These are phyloP conservation scores for Eremophila alpestris DNA, from an alignment of 2,797 vertebrate genomes.

Conservation along the genomic window DNA sequence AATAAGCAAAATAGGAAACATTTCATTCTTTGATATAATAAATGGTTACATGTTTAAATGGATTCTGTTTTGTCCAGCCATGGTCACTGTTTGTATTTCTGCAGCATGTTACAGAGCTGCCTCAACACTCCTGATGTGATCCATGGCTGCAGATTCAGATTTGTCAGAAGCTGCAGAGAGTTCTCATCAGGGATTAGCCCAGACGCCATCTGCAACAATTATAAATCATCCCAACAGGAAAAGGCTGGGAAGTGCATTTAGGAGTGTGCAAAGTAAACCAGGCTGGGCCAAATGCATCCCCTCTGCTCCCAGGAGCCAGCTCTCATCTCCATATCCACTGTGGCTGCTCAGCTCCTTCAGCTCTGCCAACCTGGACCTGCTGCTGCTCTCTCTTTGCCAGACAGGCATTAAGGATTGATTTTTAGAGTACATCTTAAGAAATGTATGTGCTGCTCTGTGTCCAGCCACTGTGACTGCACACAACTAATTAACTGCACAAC, in stretches of 20 bases:
- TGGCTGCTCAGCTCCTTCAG: background rate
- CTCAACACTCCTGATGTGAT: background rate
- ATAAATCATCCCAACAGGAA: background rate
- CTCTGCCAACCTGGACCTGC: background rate
- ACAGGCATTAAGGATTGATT: background rate
- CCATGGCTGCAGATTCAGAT: background rate
- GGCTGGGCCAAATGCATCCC: background rate
- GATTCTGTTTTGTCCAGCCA: background rate
- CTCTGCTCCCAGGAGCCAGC: background rate
- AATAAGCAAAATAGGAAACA: background rate
- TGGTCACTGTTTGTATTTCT: background rate
- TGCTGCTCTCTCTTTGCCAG: background rate
- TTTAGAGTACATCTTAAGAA: background rate
- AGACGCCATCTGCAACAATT: constrained; percentile 7
- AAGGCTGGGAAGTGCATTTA: constrained; percentile 17
- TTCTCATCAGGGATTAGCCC: constrained; percentile 22
- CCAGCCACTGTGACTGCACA: background rate
- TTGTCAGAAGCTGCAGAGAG: background rate
- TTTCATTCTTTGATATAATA: background rate
- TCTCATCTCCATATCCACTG: background rate
- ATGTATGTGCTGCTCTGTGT: background rate
- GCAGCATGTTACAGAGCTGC: background rate
- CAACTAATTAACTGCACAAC: background rate
- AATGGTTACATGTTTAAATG: background rate
- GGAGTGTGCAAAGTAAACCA: background rate